Conservation (phyloP, 2,113 vertebrate genomes). For the Danio rerio region GRCz12tu NC_133192.1:23455501-23456000, state of each 20-base stretch:
- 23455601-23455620: neutral
- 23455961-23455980: neutral
- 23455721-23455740: neutral
- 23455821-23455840: slow-evolving; percentile 85
- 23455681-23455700: slow-evolving; percentile 23
- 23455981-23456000: no score
- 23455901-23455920: slow-evolving; percentile 84
- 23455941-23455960: neutral
- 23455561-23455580: neutral
- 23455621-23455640: neutral
- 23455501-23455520: neutral
- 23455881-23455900: slow-evolving; percentile 81
- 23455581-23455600: neutral
- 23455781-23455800: slow-evolving; percentile 91
- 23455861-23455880: slow-evolving; percentile 84
- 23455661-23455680: neutral
- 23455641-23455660: neutral
- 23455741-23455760: slow-evolving; percentile 84
- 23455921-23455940: slow-evolving; percentile 63
- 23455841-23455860: slow-evolving; percentile 84
- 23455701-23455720: slow-evolving; percentile 9
- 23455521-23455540: neutral
- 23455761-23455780: slow-evolving; percentile 85
- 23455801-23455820: slow-evolving; percentile 92
- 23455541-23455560: neutral